A percentile compares a stretch with the other conserved stretches of the same genome.
Evolutionary conservation across 2,888 invertebrate species (phyloP).

Genomic region (Ochropacha duplaris): DNA sequence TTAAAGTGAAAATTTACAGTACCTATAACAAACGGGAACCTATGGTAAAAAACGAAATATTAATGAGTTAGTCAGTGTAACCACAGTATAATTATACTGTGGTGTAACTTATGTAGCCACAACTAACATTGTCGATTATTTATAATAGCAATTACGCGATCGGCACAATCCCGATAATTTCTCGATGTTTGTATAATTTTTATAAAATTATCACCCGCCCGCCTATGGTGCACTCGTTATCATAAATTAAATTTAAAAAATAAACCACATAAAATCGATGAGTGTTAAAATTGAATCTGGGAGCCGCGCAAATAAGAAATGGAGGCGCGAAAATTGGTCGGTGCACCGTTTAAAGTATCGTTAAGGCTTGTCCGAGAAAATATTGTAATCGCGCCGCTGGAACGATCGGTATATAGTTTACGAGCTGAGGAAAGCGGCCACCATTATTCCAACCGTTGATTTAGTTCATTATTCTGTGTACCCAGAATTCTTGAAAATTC

Average conservation of each 20-base stretch:
- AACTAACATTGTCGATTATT: constrained; percentile 32
- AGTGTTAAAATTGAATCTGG: constrained; percentile 79
- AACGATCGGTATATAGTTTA: constrained; percentile 58
- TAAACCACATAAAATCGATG: constrained; percentile 66
- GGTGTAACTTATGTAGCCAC: no score
- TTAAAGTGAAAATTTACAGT: no score
- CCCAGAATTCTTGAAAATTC: constrained; percentile 34
- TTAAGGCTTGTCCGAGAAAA: constrained; percentile 73
- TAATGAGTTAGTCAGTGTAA: no score
- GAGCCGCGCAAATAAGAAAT: constrained; percentile 75
- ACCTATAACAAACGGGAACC: no score
- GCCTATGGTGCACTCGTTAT: constrained; percentile 61
- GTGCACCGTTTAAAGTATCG: constrained; percentile 77
- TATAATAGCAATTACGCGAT: constrained; percentile 62
- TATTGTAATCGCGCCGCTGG: constrained; percentile 65
- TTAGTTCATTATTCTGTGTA: constrained; percentile 54
- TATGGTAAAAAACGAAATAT: no score
- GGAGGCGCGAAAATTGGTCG: constrained; percentile 75
- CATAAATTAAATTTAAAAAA: constrained; percentile 68
- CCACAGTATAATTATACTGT: no score
- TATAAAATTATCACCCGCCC: constrained; percentile 61
- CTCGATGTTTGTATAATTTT: constrained; percentile 62
- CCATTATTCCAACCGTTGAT: constrained; percentile 51
- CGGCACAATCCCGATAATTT: constrained; percentile 52
- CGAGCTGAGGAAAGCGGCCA: constrained; percentile 58